Evolutionary conservation across 2,113 vertebrate genomes (phyloP).

Genomic region (Ctenomys sociabilis): DNA sequence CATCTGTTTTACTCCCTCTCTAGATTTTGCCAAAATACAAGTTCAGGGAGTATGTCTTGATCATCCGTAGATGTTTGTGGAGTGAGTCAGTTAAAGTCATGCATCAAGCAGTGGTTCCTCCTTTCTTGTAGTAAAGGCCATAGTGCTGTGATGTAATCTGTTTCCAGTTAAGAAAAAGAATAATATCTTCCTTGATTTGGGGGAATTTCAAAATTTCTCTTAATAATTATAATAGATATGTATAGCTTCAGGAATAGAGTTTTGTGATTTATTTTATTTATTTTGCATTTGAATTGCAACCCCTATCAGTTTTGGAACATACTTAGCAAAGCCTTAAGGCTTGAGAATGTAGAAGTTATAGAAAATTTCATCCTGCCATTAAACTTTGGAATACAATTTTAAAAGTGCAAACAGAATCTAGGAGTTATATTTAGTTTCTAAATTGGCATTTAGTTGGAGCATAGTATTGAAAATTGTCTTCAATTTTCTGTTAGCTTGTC

Average conservation of each 20-base stretch:
- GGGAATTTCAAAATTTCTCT: not conserved
- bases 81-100: not conserved
- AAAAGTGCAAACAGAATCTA: slow-evolving; percentile 69
- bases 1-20: not conserved
- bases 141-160: not conserved
- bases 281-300: slow-evolving; percentile 47
- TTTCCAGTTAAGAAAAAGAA: not conserved
- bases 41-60: not conserved
- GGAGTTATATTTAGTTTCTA: slow-evolving; percentile 72
- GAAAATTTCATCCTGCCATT: slow-evolving; percentile 59
- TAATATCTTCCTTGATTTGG: not conserved
- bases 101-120: not conserved
- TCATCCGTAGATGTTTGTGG: not conserved
- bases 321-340: slow-evolving; percentile 22
- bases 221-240: not conserved
- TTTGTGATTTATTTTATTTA: not conserved
- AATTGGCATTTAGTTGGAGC: slow-evolving; percentile 67
- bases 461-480: slow-evolving; percentile 71
- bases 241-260: not conserved
- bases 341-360: not conserved
- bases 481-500: slow-evolving; percentile 72
- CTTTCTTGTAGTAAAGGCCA: not conserved
- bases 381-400: slow-evolving; percentile 66
- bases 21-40: not conserved
- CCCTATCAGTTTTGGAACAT: slow-evolving; percentile 32